Evolutionary conservation across 2,888 invertebrate species (phyloP).

Genomic region (Drosophila ezoana): DNA sequence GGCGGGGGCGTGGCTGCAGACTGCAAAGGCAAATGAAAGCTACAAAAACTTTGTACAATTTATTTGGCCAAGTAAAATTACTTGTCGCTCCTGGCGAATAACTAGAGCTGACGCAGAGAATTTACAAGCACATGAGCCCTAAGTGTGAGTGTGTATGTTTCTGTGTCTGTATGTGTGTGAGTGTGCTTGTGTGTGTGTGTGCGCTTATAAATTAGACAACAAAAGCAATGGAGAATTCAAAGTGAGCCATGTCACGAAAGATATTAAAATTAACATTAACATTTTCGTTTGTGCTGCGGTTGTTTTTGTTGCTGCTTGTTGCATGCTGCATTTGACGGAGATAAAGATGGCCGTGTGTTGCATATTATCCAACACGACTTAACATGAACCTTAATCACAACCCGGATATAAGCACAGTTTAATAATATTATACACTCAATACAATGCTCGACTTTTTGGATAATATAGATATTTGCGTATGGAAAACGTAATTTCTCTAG

Average conservation of each 20-base stretch:
- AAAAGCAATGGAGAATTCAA: slow-evolving; percentile 59
- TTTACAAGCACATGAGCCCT: slow-evolving; percentile 27
- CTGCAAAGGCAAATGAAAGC: slow-evolving; percentile 57
- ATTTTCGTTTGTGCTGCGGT: slow-evolving; percentile 52
- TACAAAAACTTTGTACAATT: slow-evolving; percentile 80
- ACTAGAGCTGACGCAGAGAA: slow-evolving; percentile 48
- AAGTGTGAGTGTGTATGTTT: slow-evolving; percentile 7
- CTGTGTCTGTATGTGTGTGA: slow-evolving; percentile 3
- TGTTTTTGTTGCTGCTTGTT: slow-evolving; percentile 27
- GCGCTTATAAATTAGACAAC: slow-evolving; percentile 58
- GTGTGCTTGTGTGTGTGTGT: slow-evolving; percentile 19
- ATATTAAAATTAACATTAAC: slow-evolving; percentile 83
- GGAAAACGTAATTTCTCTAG: no score
- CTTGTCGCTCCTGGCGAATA: slow-evolving; percentile 79
- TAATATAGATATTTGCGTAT: no score
- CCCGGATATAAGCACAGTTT: background rate
- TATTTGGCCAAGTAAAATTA: slow-evolving; percentile 83
- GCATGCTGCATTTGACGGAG: slow-evolving; percentile 50
- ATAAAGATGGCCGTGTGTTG: slow-evolving; percentile 24
- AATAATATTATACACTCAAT: no score
- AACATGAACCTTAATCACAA: background rate
- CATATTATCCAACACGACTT: background rate
- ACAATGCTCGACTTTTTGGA: no score
- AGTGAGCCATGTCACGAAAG: slow-evolving; percentile 82
- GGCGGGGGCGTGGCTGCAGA: slow-evolving; percentile 21